phyloP scores from a whole-genome alignment of 2,113 vertebrate genomes.

The Grammomys dolichurus region DNA sequence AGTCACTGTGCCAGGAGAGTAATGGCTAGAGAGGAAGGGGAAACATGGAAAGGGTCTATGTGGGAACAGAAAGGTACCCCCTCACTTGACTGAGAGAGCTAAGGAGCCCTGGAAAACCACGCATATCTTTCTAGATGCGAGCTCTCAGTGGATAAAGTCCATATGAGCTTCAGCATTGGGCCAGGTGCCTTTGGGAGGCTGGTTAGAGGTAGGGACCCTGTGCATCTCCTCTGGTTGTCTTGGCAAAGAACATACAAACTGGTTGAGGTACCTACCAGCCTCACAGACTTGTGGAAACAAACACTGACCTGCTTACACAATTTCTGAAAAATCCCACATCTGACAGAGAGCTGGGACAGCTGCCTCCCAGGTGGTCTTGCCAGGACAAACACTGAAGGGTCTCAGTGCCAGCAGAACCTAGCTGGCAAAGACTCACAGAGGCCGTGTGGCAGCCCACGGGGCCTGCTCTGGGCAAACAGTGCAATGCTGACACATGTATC shows the following conservation, averaged over 20 bases:
- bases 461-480: not conserved
- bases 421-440: not conserved
- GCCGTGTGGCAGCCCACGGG: not conserved
- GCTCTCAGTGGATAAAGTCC: not conserved
- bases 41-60: not conserved
- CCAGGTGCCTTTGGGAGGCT: not conserved
- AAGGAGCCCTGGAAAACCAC: not conserved
- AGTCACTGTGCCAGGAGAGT: no score
- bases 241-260: conserved; percentile 50
- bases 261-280: not conserved
- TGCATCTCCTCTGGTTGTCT: not conserved
- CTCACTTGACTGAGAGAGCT: not conserved
- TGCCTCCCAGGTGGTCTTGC: not conserved
- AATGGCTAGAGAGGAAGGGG: no score
- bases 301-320: conserved; percentile 26
- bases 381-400: conserved; percentile 16
- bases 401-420: not conserved
- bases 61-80: not conserved
- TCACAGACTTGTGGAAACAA: conserved; percentile 32
- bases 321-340: conserved; percentile 68
- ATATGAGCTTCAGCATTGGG: not conserved
- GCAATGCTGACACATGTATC: not conserved
- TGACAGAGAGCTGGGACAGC: conserved; percentile 20
- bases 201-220: not conserved
- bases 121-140: not conserved